Evolutionary conservation across 2,113 vertebrate genomes (phyloP).

Genomic region (Cynopterus brachyotis): DNA sequence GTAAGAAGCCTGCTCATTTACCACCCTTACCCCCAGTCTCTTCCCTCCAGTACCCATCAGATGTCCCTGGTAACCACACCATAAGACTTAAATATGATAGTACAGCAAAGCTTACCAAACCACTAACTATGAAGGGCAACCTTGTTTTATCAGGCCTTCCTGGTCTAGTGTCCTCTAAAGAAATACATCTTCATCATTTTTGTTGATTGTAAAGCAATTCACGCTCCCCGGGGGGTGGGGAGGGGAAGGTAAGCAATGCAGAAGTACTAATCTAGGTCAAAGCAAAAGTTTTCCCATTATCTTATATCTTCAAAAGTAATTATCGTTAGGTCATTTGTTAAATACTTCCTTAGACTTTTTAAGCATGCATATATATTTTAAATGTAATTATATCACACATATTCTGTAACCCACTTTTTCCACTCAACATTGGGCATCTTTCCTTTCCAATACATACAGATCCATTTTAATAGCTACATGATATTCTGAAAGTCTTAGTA

Average conservation of each 20-base stretch:
- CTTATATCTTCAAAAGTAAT: background rate
- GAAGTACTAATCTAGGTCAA: background rate
- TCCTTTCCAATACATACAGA: background rate
- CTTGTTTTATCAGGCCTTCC: background rate
- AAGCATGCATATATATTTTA: background rate
- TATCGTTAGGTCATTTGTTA: background rate
- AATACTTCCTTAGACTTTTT: background rate
- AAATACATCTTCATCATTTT: background rate
- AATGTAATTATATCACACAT: background rate
- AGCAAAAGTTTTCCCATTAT: background rate
- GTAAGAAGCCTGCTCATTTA: background rate
- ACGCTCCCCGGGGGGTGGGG: background rate
- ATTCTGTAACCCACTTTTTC: background rate
- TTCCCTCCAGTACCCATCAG: background rate
- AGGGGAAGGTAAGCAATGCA: background rate
- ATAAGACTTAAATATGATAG: background rate
- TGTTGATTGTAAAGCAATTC: background rate
- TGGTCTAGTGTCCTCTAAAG: background rate
- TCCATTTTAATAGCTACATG: background rate
- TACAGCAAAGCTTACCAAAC: background rate
- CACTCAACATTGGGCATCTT: background rate
- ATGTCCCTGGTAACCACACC: too few species aligned
- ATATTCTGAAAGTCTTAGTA: background rate
- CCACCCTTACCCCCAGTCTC: too few species aligned
- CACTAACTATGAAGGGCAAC: background rate